phyloP scores from a whole-genome alignment of 2,888 invertebrate genomes.

The Lepeophtheirus nordmannii region DNA sequence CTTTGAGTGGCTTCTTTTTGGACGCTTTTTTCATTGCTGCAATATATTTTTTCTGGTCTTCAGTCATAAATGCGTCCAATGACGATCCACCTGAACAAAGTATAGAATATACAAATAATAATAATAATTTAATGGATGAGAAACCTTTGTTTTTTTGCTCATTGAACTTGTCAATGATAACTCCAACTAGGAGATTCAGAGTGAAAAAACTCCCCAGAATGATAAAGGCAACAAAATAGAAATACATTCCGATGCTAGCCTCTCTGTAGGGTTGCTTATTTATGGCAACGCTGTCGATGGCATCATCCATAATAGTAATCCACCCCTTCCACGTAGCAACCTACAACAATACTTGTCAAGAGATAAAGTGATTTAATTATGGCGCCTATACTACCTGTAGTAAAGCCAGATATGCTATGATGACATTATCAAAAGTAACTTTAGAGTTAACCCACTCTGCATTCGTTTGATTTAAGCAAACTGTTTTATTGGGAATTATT shows the following conservation, averaged over 20 bases:
- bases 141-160: conserved; percentile 32
- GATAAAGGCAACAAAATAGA: conserved; percentile 40
- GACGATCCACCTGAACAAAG: conserved; percentile 65
- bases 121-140: too few species aligned
- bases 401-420: conserved; percentile 87
- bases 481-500: conserved; percentile 30
- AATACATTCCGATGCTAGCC: conserved; percentile 34
- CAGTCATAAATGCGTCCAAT: conserved; percentile 98
- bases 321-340: conserved; percentile 42
- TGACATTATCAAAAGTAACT: conserved; percentile 96
- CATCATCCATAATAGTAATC: conserved; percentile 38
- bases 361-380: too few species aligned
- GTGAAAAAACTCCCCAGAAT: conserved; percentile 41
- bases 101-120: conserved; percentile 21
- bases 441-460: conserved; percentile 89
- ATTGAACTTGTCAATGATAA: conserved; percentile 42
- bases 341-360: neutral
- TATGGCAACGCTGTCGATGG: conserved; percentile 53
- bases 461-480: conserved; percentile 30
- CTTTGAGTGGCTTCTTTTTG: conserved; percentile 92
- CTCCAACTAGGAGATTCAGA: conserved; percentile 41
- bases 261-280: conserved; percentile 39
- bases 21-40: conserved; percentile 99
- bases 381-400: conserved; percentile 62
- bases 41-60: conserved; percentile 99